Evolutionary conservation across 2,888 invertebrate species (phyloP), one percentile per base, ranked within the genome.

Genomic region (Chalcosyrphus nemorum): DNA sequence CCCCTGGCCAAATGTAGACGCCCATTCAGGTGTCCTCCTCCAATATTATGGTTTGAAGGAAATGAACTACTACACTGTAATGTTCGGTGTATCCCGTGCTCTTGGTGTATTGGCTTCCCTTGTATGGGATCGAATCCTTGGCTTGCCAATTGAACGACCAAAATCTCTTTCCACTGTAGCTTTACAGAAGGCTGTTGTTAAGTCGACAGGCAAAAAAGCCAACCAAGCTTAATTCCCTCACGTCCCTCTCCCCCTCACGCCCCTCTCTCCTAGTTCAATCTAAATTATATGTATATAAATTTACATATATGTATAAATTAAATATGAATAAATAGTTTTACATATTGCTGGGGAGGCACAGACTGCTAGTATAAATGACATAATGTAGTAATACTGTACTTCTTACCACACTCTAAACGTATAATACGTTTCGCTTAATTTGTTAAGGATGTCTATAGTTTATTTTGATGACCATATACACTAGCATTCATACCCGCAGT

Each of bases 1-100:
- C 93, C 97, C 97, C 82, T 97, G 97, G 97, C 97, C 97, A 86
- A 97, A 97, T 92, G 97, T 97, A 88, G 97, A 97, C 91, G 97
- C 97, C 72, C 97, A 97, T 92, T 96, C 96, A 84, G 97, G 97
- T 87, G 96, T 95, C 19, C 92, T 96, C 65, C 92, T 96, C 71
- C 95, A 96, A 93, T 95, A 96, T 92, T 97, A 95, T 89, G 96
- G 96, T 87, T 93, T 97, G 94, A 96, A 94, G 89, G 97, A 97
- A 92, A 97, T 96, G 96, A 95, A 95, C 91, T 97, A 95, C 92
- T 97, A 97, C 93, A 97, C 97, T 41, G 97, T 97, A 6, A 92
- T 97, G 88, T 97, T 97, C 91, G 97, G 97, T 81, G 96, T 97
- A 6, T 97, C 96, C 0, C 94, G 97, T 88, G 96, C 97, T 32